Conservation (phyloP, 2,888 invertebrate species). For the Apotomis betuletana region DNA sequence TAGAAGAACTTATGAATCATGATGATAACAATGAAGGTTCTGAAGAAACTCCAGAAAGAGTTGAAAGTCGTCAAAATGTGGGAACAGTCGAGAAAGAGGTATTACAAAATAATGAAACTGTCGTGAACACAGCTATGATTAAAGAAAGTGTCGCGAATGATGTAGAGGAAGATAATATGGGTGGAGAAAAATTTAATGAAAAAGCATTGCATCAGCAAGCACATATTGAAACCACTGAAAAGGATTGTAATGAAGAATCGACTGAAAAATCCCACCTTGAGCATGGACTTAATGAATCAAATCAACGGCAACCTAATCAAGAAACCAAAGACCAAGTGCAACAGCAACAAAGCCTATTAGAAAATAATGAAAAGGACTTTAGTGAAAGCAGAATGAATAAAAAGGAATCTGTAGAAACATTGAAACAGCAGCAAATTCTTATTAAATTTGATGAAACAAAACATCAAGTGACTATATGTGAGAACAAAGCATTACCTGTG, state of each 20-base stretch:
- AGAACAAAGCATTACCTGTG: neutral
- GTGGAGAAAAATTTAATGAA: neutral
- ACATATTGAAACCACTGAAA: neutral
- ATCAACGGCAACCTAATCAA: too few species aligned
- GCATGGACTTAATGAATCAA: too few species aligned
- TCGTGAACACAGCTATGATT: neutral
- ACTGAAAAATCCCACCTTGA: too few species aligned
- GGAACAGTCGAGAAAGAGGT: neutral
- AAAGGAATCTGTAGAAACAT: neutral
- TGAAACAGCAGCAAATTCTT: conserved; percentile 4
- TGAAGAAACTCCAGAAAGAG: neutral
- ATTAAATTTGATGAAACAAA: neutral
- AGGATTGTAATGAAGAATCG: neutral
- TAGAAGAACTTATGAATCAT: neutral
- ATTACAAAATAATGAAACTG: neutral
- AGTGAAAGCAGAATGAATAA: neutral
- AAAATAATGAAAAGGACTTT: neutral
- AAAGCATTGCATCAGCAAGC: neutral
- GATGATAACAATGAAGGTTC: neutral
- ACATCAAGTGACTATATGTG: neutral
- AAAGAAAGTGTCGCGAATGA: neutral
- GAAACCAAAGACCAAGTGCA: neutral
- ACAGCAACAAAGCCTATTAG: neutral
- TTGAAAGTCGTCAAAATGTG: neutral
- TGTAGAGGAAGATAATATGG: neutral